Evolutionary conservation across 2,888 invertebrate genomes (phyloP), one percentile per base, ranked within the genome.

Genomic region (Eupithecia subfuscata): DNA sequence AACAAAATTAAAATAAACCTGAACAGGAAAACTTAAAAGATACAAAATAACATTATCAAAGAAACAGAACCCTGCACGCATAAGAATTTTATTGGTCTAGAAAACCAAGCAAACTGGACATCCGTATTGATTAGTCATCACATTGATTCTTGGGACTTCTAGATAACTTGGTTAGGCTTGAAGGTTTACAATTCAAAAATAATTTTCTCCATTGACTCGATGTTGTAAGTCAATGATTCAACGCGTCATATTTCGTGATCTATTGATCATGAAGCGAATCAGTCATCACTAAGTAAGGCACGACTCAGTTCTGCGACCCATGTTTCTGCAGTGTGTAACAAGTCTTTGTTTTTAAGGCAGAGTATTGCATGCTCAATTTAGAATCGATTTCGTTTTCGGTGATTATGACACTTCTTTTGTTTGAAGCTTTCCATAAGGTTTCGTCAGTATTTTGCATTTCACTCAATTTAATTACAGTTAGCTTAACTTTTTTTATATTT

Each of bases 231-330:
- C 68, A 72, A 68, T 78, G 75, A 68, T 79, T 72, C 75, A 69
- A 80, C 76, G 68, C 79, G 77, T 81, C 79, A 80, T 76, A 75
- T 76, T 75, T 69, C 79, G 79, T 81, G 79, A 80, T 71, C 70
- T 0, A 68, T 68, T 68, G 69, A 73, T 78, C 75, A 78, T 64
- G 76, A 76, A 77, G 75, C 78, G 79, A 70, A 75, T 75, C 73
- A 70, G 73, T 78, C 75, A 81, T 77, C 76, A 76, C 71, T 74
- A 79, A 71, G 70, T 79, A 75, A 75, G 75, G 48, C 78, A 80
- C 75, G 79, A 79, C 43, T 80, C 75, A 76, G 73, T 71, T 78
- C 74, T 78, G 77, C 60, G 72, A 74, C 60, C 37, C 79, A 77
- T 80, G 79, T 80, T 75, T 70, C 74, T 76, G 68, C 37, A 73